phyloP scores from a whole-genome alignment of 1,140 invertebrate genomes.

The Drosophila sproati region DNA sequence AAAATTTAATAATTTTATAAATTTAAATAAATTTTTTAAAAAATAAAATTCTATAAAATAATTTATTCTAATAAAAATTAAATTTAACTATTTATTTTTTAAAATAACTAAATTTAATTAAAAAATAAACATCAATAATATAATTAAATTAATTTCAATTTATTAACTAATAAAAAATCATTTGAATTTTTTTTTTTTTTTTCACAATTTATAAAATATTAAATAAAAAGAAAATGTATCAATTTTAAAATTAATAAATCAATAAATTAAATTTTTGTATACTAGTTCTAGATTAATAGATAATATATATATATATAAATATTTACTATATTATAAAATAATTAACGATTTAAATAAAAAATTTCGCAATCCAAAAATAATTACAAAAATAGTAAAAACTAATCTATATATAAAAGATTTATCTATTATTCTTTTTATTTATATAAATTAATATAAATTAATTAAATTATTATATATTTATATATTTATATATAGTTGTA shows the following conservation, averaged over 20 bases:
- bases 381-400: conserved; percentile 25
- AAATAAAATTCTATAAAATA: not conserved
- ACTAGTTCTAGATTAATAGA: conserved; percentile 45
- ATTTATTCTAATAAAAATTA: not conserved
- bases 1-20: not conserved
- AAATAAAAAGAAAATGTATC: not conserved
- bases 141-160: conserved; percentile 1
- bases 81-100: not conserved
- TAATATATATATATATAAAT: conserved; percentile 65
- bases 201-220: conserved; percentile 13
- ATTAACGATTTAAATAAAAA: conserved; percentile 56
- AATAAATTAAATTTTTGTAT: conserved; percentile 15
- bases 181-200: conserved; percentile 3
- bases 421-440: conserved; percentile 42
- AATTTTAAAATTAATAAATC: conserved; percentile 15
- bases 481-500: too few relatives aligned
- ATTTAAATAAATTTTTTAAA: not conserved
- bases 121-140: not conserved
- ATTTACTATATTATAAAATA: conserved; percentile 56
- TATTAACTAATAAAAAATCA: not conserved
- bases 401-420: conserved; percentile 34
- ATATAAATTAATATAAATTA: conserved; percentile 51
- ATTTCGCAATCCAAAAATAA: conserved; percentile 47
- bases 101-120: not conserved
- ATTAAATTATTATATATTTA: conserved; percentile 49